A percentile compares a stretch with the other conserved stretches of the same genome.
phyloP scores from a whole-genome alignment of 1,140 invertebrate genomes.

The Pseudomyrmex pallidus region DNA sequence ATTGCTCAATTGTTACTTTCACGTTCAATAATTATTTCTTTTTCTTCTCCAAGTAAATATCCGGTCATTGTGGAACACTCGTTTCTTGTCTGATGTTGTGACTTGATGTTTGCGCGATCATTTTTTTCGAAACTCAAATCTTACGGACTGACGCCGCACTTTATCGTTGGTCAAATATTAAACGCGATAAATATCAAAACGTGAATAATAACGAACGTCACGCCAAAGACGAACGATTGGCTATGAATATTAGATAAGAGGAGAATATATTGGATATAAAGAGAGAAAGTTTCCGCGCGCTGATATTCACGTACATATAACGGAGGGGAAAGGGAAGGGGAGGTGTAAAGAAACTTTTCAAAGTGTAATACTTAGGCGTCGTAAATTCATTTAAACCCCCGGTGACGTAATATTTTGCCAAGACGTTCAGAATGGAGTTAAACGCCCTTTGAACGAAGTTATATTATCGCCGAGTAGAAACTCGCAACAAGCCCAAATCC shows the following conservation, averaged over 20 bases:
- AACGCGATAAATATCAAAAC: conserved; percentile 15
- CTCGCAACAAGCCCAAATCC: conserved; percentile 34
- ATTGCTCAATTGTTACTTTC: too few relatives aligned
- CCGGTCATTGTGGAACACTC: too few relatives aligned
- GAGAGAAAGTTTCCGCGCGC: conserved; percentile 46
- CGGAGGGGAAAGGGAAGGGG: not conserved
- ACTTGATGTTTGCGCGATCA: too few relatives aligned
- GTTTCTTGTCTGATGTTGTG: too few relatives aligned
- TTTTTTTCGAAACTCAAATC: too few relatives aligned
- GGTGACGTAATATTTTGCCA: conserved; percentile 57
- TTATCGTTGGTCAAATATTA: conserved; percentile 27
- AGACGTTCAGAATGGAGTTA: conserved; percentile 54
- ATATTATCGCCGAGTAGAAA: conserved; percentile 35
- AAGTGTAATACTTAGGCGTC: conserved; percentile 53
- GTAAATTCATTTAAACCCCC: conserved; percentile 57
- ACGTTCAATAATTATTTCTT: too few relatives aligned
- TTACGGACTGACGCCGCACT: too few relatives aligned
- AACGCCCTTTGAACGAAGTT: conserved; percentile 47
- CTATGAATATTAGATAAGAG: conserved; percentile 58
- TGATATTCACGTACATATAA: conserved; percentile 24
- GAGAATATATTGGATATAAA: conserved; percentile 27
- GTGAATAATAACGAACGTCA: conserved; percentile 40
- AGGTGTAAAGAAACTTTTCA: conserved; percentile 41
- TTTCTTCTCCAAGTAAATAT: too few relatives aligned
- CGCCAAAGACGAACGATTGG: conserved; percentile 54